Evolutionary conservation across 2,888 invertebrate species (phyloP), one percentile per base, ranked within the genome.

Genomic region (Eupeodes latifasciatus): DNA sequence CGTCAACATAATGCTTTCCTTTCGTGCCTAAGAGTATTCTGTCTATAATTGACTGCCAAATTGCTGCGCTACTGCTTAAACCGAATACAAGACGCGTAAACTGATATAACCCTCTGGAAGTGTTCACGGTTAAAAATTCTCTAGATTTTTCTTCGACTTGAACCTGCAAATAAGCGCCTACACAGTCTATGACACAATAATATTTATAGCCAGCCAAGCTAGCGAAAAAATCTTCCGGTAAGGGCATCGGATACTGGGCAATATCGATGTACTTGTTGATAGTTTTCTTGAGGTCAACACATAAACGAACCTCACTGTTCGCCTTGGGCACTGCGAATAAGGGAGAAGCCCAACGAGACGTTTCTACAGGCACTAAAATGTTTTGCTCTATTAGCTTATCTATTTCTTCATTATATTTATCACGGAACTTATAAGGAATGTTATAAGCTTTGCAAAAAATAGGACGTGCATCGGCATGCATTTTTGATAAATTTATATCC

Each of bases 321-420:
- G 71, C 47, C 36, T 90, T 90, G 16, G 81, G 82, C 11, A 85
- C 79, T 10, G 78, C 80, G 14, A 90, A 88, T 9, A 90, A 78
- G 12, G 89, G 86, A 12, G 82, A 84, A 9, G 83, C 90, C 86
- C 89, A 89, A 40, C 89, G 75, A 7, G 66, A 62, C 59, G 69
- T 19, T 16, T 82, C 67, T 7, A 90, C 67, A 59, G 79, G 67
- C 36, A 27, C 69, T 27, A 86, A 74, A 66, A 90, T 90, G 16
- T 78, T 76, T 81, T 69, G 59, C 4, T 76, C 49, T 3, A 81
- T 47, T 62, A 27, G 27, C 27, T 27, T 27, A 27, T 27, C 27
- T 27, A 27, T 27, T 27, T 27, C 27, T 27, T 27, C 27, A 34
- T 82, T 75, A 5, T 79, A 81, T 40, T 75, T 81, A 55, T 76